phyloP scores from a whole-genome alignment of 2,113 vertebrate species.

The Pardalotus punctatus region DNA sequence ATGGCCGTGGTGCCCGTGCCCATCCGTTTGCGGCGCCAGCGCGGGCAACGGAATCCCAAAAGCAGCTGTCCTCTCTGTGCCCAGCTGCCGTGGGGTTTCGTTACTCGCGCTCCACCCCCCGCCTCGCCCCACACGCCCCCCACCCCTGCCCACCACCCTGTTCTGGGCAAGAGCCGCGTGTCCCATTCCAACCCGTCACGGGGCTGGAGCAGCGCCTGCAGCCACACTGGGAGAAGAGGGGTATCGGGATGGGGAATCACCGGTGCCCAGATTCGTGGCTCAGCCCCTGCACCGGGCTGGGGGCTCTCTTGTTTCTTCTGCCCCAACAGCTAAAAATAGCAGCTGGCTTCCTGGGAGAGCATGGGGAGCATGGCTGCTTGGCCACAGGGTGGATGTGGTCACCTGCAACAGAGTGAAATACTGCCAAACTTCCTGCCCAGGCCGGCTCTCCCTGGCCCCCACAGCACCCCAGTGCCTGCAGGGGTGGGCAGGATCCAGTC shows the following conservation, averaged over 20 bases:
- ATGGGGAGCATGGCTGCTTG: neutral
- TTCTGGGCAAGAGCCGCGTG: neutral
- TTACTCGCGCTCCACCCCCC: slow-evolving; percentile 73
- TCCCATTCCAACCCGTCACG: neutral
- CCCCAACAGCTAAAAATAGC: slow-evolving; percentile 43
- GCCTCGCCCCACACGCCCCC: neutral
- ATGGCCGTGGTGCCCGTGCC: neutral
- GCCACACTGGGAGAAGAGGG: neutral
- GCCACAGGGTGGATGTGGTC: neutral
- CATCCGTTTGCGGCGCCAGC: neutral
- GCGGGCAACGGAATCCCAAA: slow-evolving; percentile 86
- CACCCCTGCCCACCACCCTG: neutral
- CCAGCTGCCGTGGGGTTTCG: slow-evolving; percentile 85
- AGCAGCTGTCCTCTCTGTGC: slow-evolving; percentile 80
- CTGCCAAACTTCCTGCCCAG: neutral
- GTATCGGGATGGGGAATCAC: too few relatives aligned
- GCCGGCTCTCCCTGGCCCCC: neutral
- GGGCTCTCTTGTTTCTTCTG: neutral
- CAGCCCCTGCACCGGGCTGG: neutral
- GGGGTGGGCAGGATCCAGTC: neutral
- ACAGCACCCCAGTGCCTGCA: neutral
- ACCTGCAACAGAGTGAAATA: neutral
- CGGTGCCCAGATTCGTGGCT: accelerated
- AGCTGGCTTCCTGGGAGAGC: slow-evolving; percentile 49
- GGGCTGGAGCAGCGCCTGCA: neutral